phyloP scores from a whole-genome alignment of 2,888 invertebrate species.

The Aspidiotus rigidus region DNA sequence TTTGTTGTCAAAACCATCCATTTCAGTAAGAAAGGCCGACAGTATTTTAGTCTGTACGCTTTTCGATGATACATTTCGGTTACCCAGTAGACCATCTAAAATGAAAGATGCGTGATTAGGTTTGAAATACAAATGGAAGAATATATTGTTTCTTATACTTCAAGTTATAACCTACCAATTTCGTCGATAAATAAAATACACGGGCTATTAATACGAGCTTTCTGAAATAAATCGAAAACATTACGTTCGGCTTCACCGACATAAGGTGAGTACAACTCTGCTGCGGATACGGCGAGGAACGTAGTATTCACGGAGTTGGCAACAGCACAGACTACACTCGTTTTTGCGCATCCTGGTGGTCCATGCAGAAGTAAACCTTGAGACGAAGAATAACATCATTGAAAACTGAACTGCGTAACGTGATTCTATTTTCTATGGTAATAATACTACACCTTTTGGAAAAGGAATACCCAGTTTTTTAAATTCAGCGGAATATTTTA shows the following conservation, averaged over 20 bases:
- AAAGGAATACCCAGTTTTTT: conserved; percentile 49
- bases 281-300: conserved; percentile 47
- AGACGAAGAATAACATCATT: conserved; percentile 22
- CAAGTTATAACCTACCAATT: conserved; percentile 45
- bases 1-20: conserved; percentile 52
- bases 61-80: conserved; percentile 42
- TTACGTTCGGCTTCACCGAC: conserved; percentile 57
- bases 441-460: conserved; percentile 45
- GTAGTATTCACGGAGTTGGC: conserved; percentile 49
- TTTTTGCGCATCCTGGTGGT: conserved; percentile 60
- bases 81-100: conserved; percentile 48
- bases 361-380: conserved; percentile 53
- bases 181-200: conserved; percentile 57
- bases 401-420: no score
- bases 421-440: no score
- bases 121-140: conserved; percentile 5
- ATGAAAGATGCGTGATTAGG: neutral
- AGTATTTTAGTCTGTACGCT: conserved; percentile 53
- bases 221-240: conserved; percentile 51
- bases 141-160: neutral
- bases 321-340: conserved; percentile 51
- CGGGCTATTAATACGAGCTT: conserved; percentile 52
- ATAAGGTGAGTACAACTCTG: conserved; percentile 56
- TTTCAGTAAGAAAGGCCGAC: conserved; percentile 54
- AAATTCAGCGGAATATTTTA: conserved; percentile 50